phyloP scores from a whole-genome alignment of 2,888 invertebrate species.

The Meta bourneti region DNA sequence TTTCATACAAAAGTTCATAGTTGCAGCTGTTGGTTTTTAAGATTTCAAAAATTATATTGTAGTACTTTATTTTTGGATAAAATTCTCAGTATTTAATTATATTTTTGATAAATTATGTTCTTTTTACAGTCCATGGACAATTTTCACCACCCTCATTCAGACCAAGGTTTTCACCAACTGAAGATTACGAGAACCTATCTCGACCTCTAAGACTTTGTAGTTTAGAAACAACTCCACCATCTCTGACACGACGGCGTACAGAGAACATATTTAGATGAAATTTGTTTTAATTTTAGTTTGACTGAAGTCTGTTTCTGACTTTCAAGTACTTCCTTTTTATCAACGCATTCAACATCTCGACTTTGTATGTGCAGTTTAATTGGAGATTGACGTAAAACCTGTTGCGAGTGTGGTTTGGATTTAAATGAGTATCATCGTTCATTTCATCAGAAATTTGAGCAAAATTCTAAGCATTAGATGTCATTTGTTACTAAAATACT shows the following conservation, averaged over 20 bases:
- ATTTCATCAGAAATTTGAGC: background rate
- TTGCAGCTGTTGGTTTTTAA: too few relatives aligned
- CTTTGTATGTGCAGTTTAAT: constrained; percentile 1
- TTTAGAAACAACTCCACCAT: constrained; percentile 57
- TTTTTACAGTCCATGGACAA: constrained; percentile 40
- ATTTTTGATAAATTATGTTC: background rate
- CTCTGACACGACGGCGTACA: constrained; percentile 42
- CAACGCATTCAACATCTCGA: constrained; percentile 12
- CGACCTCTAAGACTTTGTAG: constrained; percentile 54
- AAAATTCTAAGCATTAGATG: background rate
- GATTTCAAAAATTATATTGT: too few relatives aligned
- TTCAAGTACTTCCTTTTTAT: constrained; percentile 2
- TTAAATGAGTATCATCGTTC: background rate
- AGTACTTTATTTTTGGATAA: background rate
- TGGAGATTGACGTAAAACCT: background rate
- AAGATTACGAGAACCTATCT: constrained; percentile 59
- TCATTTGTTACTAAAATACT: constrained; percentile 6
- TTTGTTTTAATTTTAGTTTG: background rate
- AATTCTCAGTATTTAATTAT: background rate
- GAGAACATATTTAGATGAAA: constrained; percentile 71
- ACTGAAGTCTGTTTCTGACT: background rate
- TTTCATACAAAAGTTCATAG: too few relatives aligned
- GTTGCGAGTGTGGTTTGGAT: background rate
- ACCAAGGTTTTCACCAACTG: constrained; percentile 36
- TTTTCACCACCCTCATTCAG: constrained; percentile 35